phyloP scores from a whole-genome alignment of 2,888 invertebrate species.

The Gryllus longicercus region DNA sequence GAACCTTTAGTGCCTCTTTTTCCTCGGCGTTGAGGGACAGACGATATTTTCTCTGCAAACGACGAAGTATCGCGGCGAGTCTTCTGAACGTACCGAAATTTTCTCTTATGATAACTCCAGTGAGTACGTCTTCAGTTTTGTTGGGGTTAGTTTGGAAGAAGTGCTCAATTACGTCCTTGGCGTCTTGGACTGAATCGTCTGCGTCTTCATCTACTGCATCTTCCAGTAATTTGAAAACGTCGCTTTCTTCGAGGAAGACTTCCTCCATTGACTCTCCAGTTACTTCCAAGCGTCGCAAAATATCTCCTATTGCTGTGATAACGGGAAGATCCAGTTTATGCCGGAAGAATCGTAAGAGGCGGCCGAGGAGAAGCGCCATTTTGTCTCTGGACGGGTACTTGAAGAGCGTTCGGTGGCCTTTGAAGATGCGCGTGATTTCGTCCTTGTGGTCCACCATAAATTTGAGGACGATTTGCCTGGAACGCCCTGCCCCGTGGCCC shows the following conservation, averaged over 20 bases:
- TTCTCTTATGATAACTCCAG: constrained; percentile 29
- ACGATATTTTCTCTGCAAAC: constrained; percentile 22
- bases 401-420: constrained; percentile 23
- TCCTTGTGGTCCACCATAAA: constrained; percentile 29
- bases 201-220: constrained; percentile 18
- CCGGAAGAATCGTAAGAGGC: constrained; percentile 25
- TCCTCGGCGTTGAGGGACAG: constrained; percentile 18
- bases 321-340: constrained; percentile 22
- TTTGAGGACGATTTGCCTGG: constrained; percentile 1
- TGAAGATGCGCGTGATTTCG: constrained; percentile 21
- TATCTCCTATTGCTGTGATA: constrained; percentile 20
- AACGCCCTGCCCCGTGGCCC: not conserved
- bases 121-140: not conserved
- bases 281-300: constrained; percentile 23
- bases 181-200: constrained; percentile 18
- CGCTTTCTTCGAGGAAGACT: constrained; percentile 21
- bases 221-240: constrained; percentile 24
- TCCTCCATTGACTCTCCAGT: not conserved
- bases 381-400: constrained; percentile 28
- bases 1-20: not conserved
- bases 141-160: constrained; percentile 19
- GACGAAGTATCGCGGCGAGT: constrained; percentile 19
- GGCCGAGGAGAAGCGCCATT: constrained; percentile 24
- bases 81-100: constrained; percentile 19
- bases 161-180: constrained; percentile 23